These are phyloP conservation scores for Ctenochaetus hawaiiensis DNA, from an alignment of 2,797 vertebrate species.

Conservation along the genomic window DNA sequence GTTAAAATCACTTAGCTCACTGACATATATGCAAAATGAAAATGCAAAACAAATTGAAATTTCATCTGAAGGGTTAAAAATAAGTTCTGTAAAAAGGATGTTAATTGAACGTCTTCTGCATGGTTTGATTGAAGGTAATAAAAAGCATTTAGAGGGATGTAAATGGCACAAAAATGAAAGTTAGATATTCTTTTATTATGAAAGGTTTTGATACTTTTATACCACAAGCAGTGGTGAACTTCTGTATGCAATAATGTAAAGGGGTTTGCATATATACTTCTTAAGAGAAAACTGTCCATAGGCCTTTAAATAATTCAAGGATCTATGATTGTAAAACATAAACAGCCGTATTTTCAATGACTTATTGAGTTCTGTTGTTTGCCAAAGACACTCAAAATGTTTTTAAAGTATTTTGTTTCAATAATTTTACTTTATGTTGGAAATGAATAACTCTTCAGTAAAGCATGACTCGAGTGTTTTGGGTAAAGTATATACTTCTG, in stretches of 20 bases:
- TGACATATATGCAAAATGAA: neutral
- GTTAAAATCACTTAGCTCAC: neutral
- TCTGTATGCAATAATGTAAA: neutral
- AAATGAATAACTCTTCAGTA: conserved; percentile 7
- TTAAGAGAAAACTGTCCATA: neutral
- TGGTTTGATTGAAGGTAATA: conserved; percentile 5
- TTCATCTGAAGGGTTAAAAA: neutral
- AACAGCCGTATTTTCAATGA: neutral
- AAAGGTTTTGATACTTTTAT: neutral
- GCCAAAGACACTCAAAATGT: neutral
- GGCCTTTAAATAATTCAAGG: neutral
- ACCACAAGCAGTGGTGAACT: neutral
- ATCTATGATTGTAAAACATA: neutral
- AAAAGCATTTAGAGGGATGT: neutral
- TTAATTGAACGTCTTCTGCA: neutral
- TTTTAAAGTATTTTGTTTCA: neutral
- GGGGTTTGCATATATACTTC: neutral
- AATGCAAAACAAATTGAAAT: neutral
- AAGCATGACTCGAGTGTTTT: neutral
- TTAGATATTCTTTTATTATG: conserved; percentile 1
- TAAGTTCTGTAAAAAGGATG: neutral
- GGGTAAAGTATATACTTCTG: too few relatives aligned
- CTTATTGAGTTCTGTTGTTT: neutral
- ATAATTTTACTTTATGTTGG: neutral
- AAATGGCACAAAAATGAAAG: neutral